Evolutionary conservation across 2,113 vertebrate genomes (phyloP).

Genomic region (Gavialis gangeticus): DNA sequence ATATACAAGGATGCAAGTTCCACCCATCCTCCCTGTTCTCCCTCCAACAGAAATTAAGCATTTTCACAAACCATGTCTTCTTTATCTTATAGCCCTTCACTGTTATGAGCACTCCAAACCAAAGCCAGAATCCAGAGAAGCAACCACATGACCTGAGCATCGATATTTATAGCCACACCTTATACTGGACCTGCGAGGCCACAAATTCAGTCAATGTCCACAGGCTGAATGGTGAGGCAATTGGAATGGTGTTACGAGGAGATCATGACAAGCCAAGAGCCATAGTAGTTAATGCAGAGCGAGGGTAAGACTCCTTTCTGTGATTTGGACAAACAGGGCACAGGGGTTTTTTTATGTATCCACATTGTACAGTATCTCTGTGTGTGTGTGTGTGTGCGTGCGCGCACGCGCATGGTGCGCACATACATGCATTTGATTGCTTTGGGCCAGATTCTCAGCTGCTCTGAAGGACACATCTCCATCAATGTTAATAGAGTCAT

Average conservation of each 20-base stretch:
- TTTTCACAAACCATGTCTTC: neutral
- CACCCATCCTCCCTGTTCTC: neutral
- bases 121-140: constrained; percentile 82
- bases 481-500: neutral
- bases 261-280: constrained; percentile 89
- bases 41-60: neutral
- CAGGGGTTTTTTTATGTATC: neutral
- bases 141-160: constrained; percentile 94
- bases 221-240: constrained; percentile 82
- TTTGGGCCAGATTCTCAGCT: no score
- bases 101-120: constrained; percentile 81
- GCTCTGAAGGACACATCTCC: no score
- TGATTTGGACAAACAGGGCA: fast-evolving
- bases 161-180: constrained; percentile 90
- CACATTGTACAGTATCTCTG: no score
- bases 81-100: constrained; percentile 81
- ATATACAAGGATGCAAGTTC: neutral
- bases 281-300: constrained; percentile 90
- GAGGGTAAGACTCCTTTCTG: constrained; percentile 82
- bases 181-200: constrained; percentile 96
- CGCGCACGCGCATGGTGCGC: neutral
- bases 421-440: neutral
- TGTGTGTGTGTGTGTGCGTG: no score
- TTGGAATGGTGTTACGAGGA: constrained; percentile 92
- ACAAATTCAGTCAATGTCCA: constrained; percentile 92